Evolutionary conservation across 2,888 invertebrate species (phyloP).

Genomic region (Tachina fera): DNA sequence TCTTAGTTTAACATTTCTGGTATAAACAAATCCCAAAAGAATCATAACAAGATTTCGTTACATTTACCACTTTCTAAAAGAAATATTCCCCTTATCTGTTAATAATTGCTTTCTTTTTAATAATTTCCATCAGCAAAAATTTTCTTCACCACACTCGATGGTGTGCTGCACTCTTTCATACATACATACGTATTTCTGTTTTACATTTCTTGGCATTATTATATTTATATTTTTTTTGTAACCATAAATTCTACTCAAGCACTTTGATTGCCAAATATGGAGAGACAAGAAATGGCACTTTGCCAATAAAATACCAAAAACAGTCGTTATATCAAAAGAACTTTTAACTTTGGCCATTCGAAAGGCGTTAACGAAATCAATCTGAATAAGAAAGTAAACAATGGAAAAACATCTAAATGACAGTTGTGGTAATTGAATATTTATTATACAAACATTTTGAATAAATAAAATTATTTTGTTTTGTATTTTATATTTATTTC

Average conservation of each 20-base stretch:
- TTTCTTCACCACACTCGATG: background rate
- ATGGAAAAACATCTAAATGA: slow-evolving; percentile 60
- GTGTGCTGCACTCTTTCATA: too few relatives aligned
- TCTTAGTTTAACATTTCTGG: too few relatives aligned
- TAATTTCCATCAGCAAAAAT: background rate
- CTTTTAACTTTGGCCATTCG: slow-evolving; percentile 52
- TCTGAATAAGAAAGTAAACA: slow-evolving; percentile 55
- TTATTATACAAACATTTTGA: slow-evolving; percentile 35
- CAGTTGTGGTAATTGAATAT: slow-evolving; percentile 68
- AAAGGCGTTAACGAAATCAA: slow-evolving; percentile 70
- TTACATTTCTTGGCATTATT: slow-evolving; percentile 12
- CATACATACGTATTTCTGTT: background rate
- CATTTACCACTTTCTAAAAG: background rate
- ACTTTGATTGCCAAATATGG: slow-evolving; percentile 39
- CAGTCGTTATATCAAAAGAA: slow-evolving; percentile 20
- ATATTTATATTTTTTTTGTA: slow-evolving; percentile 6
- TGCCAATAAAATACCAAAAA: slow-evolving; percentile 56
- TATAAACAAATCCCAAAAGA: background rate
- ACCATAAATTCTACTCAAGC: slow-evolving; percentile 24
- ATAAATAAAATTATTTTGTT: background rate
- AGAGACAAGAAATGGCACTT: slow-evolving; percentile 13
- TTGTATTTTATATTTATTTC: slow-evolving; percentile 15
- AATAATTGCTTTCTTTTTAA: slow-evolving; percentile 9
- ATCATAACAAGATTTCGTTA: background rate
- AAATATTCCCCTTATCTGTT: background rate